Base-by-base conservation (phyloP, 2,888 invertebrate genomes). In the Phyllotreta striolata region DNA sequence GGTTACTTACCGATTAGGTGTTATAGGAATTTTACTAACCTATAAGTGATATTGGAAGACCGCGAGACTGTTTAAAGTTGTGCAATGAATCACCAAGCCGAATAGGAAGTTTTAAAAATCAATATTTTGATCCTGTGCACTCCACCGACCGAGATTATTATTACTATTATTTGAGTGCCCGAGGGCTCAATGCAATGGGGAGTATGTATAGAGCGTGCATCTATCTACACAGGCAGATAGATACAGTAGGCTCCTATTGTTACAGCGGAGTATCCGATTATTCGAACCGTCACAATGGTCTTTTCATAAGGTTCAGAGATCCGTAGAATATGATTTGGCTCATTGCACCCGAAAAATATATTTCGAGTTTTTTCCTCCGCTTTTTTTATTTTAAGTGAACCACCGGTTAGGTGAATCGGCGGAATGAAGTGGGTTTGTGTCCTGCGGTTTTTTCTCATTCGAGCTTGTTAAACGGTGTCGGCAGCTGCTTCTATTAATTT, bases 291-390 rank as follows among this genome's bases (percentile, higher is more conserved):
- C 72, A 70, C 70, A 72, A 74, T 77, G 74, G 76, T 77, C 76
- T 13, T 75, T 80, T 80, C 78, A 80, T 73, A 72, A 73, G 75
- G 75, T 73, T 75, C 78, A 79, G 73, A 74, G 76, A 77, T 75
- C 77, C 78, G 78, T 77, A 78, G 78, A 80, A 79, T 79, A 80
- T 80, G 79, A 78, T 79, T 77, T 79, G 81, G 79, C 80, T 80
- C 80, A 80, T 80, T 80, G 80, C 80, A 76, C 77, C 69, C 74
- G 77, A 78, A 80, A 80, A 80, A 79, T 80, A 74, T 77, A 73
- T 77, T 76, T 76, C 74, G 69, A 71, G 74, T 78, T 77, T 78
- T 66, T 66, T 65, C 14, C 14, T n/a, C 14, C 44, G 12, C 14
- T 44, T 44, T 14, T 44, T 44, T 44, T 44, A 38, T 38, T 38